Evolutionary conservation across 2,888 invertebrate genomes (phyloP).

Genomic region (Acanthacorydalis orientalis): DNA sequence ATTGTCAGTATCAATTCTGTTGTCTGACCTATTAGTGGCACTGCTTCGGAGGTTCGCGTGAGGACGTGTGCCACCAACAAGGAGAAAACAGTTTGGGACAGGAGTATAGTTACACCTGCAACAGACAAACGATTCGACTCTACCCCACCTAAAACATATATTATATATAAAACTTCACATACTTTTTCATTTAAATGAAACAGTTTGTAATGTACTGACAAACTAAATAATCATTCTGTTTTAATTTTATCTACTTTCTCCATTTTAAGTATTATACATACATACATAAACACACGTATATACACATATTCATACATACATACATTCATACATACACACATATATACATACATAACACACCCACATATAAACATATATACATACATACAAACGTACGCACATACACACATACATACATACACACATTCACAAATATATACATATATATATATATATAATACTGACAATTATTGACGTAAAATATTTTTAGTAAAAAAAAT

Average conservation of each 20-base stretch:
- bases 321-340: background rate
- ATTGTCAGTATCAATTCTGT: background rate
- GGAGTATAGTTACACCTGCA: slow-evolving; percentile 97
- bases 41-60: slow-evolving; percentile 98
- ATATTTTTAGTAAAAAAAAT: too few species aligned
- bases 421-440: too few species aligned
- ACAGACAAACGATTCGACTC: slow-evolving; percentile 31
- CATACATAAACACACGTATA: too few species aligned
- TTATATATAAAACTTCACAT: background rate
- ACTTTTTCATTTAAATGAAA: background rate
- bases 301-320: background rate
- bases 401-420: too few species aligned
- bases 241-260: too few species aligned
- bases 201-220: background rate
- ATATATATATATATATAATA: background rate
- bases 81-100: slow-evolving; percentile 98
- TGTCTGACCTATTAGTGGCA: slow-evolving; percentile 87
- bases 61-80: slow-evolving; percentile 98
- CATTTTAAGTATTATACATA: too few species aligned
- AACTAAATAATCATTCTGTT: background rate
- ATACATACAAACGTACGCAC: background rate
- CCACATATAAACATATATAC: background rate
- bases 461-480: too few species aligned
- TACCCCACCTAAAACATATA: background rate
- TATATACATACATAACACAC: too few species aligned